These are phyloP conservation scores for Anoura caudifer DNA, from an alignment of 2,113 vertebrate species.

Conservation along the genomic window DNA sequence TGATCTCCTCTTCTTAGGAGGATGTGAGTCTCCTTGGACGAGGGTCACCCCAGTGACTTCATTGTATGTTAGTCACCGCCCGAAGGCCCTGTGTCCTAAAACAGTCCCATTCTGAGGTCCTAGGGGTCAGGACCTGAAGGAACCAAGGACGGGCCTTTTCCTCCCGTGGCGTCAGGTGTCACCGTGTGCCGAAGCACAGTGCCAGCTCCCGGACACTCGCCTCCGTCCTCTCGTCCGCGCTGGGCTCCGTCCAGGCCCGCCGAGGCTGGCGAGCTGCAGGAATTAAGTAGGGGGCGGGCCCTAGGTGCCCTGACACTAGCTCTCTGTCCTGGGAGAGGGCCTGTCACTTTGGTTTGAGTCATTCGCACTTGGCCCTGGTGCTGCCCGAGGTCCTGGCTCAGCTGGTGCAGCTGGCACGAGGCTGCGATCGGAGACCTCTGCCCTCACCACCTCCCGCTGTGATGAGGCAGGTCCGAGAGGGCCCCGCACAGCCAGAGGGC, in stretches of 20 bases:
- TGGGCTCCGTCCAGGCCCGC: rapidly evolving
- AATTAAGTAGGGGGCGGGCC: neutral
- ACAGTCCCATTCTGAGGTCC: neutral
- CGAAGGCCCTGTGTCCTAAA: no score
- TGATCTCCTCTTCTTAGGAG: neutral
- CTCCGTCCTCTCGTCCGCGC: neutral
- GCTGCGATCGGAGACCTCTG: rapidly evolving
- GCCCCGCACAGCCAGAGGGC: no score
- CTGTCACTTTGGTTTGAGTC: neutral
- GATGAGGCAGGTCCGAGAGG: neutral
- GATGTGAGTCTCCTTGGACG: neutral
- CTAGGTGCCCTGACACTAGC: rapidly evolving
- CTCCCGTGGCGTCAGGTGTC: neutral
- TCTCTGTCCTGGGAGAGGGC: neutral
- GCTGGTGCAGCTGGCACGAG: rapidly evolving
- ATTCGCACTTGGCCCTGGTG: neutral
- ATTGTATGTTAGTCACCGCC: no score
- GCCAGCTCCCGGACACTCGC: neutral
- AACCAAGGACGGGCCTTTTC: no score
- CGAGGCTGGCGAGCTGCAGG: neutral
- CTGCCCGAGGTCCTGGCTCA: neutral
- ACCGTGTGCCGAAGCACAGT: neutral
- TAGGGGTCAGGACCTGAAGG: neutral
- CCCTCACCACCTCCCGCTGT: rapidly evolving
- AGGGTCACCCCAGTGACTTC: neutral